Evolutionary conservation across 1,140 invertebrate genomes (phyloP).

Genomic region (Drosophila guanche): DNA sequence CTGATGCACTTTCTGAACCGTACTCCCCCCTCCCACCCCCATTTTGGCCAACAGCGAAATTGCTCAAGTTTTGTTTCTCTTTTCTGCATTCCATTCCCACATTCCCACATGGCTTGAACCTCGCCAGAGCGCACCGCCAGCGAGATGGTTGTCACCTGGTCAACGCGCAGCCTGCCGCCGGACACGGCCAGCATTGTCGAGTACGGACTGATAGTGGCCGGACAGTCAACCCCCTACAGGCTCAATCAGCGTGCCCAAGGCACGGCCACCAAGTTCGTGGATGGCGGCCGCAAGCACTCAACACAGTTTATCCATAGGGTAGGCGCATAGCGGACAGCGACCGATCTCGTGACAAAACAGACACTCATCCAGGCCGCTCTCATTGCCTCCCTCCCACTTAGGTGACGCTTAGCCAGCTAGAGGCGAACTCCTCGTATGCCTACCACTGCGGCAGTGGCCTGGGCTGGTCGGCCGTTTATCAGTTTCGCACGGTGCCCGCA

Average conservation of each 20-base stretch:
- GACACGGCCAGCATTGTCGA: constrained; percentile 85
- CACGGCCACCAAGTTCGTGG: constrained; percentile 88
- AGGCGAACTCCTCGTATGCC: constrained; percentile 87
- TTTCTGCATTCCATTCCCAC: constrained; percentile 41
- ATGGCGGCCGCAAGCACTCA: constrained; percentile 89
- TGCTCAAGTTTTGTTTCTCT: constrained; percentile 45
- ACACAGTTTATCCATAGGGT: constrained; percentile 93
- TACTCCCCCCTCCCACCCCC: background rate
- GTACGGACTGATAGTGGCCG: constrained; percentile 88
- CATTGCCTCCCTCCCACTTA: constrained; percentile 28
- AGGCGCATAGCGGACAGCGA: constrained; percentile 11
- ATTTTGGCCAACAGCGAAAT: constrained; percentile 41
- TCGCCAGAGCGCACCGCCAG: constrained; percentile 70
- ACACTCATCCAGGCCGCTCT: background rate
- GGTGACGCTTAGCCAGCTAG: constrained; percentile 86
- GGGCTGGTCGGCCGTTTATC: constrained; percentile 92
- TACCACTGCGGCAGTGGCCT: constrained; percentile 93
- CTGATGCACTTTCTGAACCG: background rate
- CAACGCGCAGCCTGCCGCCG: constrained; percentile 89
- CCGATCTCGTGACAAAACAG: no score
- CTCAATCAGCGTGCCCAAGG: constrained; percentile 86
- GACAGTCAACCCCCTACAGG: constrained; percentile 85
- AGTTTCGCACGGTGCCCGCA: constrained; percentile 88
- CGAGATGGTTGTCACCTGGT: constrained; percentile 95
- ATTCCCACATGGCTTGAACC: constrained; percentile 5